Evolutionary conservation across 1,140 invertebrate species (phyloP).

Genomic region (Diprion similis): DNA sequence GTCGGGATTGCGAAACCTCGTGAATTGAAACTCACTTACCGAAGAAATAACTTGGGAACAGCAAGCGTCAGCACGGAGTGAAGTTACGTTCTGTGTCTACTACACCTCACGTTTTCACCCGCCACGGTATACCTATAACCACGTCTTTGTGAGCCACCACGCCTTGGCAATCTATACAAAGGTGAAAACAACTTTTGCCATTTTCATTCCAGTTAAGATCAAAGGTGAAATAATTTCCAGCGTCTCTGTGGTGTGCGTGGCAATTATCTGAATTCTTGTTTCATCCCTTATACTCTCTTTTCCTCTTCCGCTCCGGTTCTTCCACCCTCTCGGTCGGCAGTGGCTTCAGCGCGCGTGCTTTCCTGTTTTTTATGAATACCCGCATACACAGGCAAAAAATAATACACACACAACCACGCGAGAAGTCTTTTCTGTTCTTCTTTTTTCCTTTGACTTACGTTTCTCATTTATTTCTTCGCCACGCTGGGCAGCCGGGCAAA

Average conservation of each 20-base stretch:
- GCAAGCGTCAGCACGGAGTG: neutral
- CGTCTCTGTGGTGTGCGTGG: neutral
- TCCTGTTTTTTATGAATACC: neutral
- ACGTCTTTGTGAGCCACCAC: neutral
- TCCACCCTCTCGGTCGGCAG: neutral
- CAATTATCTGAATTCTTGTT: slow-evolving; percentile 6
- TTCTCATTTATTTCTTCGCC: slow-evolving; percentile 50
- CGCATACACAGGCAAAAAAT: neutral
- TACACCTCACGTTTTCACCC: too few species aligned
- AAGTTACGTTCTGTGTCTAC: neutral
- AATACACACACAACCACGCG: neutral
- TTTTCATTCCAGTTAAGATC: neutral
- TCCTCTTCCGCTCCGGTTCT: slow-evolving; percentile 24
- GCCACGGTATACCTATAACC: too few species aligned
- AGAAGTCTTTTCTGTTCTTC: slow-evolving; percentile 7
- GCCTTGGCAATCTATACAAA: neutral
- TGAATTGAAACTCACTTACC: neutral
- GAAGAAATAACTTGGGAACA: neutral
- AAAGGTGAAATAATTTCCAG: slow-evolving; percentile 1
- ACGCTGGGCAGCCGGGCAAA: neutral
- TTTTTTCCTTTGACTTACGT: slow-evolving; percentile 48
- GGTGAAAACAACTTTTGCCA: neutral
- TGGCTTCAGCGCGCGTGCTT: neutral
- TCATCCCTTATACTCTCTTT: slow-evolving; percentile 29
- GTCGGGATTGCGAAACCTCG: too few species aligned